phyloP scores from a whole-genome alignment of 1,140 invertebrate species.

The Aphaenogaster floridana region DNA sequence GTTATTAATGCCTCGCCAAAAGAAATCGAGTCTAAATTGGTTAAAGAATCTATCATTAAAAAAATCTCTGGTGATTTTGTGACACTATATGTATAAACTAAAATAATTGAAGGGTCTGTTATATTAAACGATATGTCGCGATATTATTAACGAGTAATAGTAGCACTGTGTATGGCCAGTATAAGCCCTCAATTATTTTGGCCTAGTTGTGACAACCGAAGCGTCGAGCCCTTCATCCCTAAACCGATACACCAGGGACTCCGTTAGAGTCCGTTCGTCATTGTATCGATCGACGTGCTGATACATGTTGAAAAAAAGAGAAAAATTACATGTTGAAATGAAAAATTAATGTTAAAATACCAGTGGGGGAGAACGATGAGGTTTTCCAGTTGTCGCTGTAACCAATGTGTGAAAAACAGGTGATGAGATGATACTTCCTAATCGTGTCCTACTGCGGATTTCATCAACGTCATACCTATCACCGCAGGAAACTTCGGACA shows the following conservation, averaged over 20 bases:
- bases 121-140: conserved; percentile 8
- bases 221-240: conserved; percentile 34
- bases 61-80: neutral
- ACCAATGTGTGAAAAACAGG: neutral
- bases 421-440: neutral
- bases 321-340: neutral
- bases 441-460: neutral
- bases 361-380: neutral
- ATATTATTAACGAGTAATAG: conserved; percentile 8
- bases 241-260: conserved; percentile 29
- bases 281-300: conserved; percentile 19
- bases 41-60: neutral
- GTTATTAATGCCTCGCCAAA: neutral
- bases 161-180: too few species aligned
- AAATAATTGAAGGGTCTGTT: neutral
- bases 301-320: neutral
- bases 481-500: neutral
- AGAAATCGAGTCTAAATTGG: neutral
- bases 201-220: conserved; percentile 20
- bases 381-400: neutral
- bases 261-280: conserved; percentile 23
- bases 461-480: neutral
- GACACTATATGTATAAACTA: neutral
- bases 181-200: conserved; percentile 49
- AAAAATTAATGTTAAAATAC: conserved; percentile 13